Evolutionary conservation across 2,113 vertebrate genomes (phyloP).

Genomic region (Corythoichthys intestinalis): DNA sequence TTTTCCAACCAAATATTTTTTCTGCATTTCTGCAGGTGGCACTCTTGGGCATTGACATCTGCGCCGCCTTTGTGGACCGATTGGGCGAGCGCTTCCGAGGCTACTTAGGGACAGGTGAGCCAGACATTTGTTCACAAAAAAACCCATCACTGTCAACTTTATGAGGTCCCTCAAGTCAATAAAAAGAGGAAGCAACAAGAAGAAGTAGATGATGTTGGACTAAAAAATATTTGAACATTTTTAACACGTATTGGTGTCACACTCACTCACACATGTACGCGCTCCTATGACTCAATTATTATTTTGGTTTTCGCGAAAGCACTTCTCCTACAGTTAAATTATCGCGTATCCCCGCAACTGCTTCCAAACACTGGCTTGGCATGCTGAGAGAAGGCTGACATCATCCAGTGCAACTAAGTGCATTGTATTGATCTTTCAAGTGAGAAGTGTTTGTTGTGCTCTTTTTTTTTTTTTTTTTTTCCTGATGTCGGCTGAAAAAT

Average conservation of each 20-base stretch:
- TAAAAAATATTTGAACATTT: too few relatives aligned
- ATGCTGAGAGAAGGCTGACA: constrained; percentile 43
- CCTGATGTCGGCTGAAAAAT: background rate
- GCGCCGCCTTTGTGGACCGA: constrained; percentile 84
- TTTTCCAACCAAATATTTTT: constrained; percentile 5
- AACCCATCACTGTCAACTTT: background rate
- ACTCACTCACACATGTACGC: background rate
- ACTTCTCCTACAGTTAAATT: background rate
- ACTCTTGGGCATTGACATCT: constrained; percentile 87
- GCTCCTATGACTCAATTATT: background rate
- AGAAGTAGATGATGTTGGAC: background rate
- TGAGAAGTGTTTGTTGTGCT: background rate
- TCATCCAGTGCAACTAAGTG: constrained; percentile 44
- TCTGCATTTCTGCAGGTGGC: constrained; percentile 77
- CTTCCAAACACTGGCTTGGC: constrained; percentile 16
- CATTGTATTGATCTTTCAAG: constrained; percentile 52
- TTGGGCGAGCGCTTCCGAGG: constrained; percentile 86
- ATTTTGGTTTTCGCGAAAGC: background rate
- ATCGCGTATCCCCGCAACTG: background rate
- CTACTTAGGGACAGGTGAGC: constrained; percentile 85
- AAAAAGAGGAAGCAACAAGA: background rate
- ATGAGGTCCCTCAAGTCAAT: background rate
- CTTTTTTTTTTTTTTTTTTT: background rate
- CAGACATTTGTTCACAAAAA: background rate
- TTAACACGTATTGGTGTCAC: constrained; percentile 15